Base-by-base conservation (phyloP, 1,140 invertebrate species). In the Geopemphigus sp. region DNA sequence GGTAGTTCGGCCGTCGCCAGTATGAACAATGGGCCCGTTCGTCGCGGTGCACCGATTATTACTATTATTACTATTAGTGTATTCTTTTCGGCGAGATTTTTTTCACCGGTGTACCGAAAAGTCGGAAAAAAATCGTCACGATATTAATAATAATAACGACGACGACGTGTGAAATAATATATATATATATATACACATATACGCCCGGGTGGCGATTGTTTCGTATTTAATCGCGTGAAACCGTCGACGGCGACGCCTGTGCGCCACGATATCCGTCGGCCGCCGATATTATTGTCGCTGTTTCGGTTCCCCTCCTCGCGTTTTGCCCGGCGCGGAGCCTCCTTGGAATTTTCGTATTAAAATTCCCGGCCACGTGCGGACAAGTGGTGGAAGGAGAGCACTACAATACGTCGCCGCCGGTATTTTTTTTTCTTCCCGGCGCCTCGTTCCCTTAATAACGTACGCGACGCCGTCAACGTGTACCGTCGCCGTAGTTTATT, bases 1-100 rank as follows among this genome's bases (percentile, higher is more conserved):
- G 72, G 50, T 53, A 29, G 53, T n/a, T 11, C 54, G 24, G 54
- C 32, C 72, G 72, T 29, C 53, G 53, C 19, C 70, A 19, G 22
- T 17, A 66, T 22, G 63, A 57, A 73, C 70, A 73, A 73, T 73
- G 53, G 56, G 29, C 24, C 63, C 63, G 57, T 73, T 73, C 70
- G 70, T 73, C 53, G 50, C 70, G 70, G 70, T 73, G 70, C 70
- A 73, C 70, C 70, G 70, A 73, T 73, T 73, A 73, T 54, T 73
- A n/a, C 26, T 73, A 73, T 56, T 19, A 57, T 29, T 54, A 19
- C n/a, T 57, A 22, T 66, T n/a, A 22, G n/a, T 56, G 6, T 50
- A 15, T 17, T 15, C 24, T 61, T 17, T 29, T 61, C 22, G 57
- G 32, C 32, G 32, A 4, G 3, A 24, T 24, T 59, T 24, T 61